Evolutionary conservation across 37 sponge, comb jelly and placozoan species (phyloP), one percentile per base, ranked within the genome.

Genomic region (Oscarella lobularis): DNA sequence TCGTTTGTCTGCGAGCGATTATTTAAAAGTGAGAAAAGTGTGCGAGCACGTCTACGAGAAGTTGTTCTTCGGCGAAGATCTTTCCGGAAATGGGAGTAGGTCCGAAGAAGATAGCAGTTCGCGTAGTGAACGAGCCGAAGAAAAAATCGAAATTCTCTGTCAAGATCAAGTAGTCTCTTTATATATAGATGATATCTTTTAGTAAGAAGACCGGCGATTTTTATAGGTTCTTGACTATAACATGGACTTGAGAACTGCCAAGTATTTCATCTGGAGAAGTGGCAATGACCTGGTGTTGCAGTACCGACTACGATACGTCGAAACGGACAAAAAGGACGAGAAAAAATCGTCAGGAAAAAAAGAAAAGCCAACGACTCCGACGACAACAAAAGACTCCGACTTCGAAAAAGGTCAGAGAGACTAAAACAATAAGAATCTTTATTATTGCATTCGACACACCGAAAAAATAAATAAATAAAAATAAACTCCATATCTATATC

Each of bases 241-340:
- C 14, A 68, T 93, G 76, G 98, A 96, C 72, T 70, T 96, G 73
- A 82, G 98, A 69, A 89, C 94, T 65, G 88, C 92, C 37, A 82
- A 83, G 34, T 77, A 90, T 76, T 75, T 73, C 31, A 78, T 87
- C 20, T 96, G 98, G 98, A 96, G 89, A 74, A 84, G 88, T 66
- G 83, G 91, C 20, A 79, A 88, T 0, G 96, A 96, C 37, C 75
- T 91, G 69, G 86, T 81, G 38, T 75, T 96, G 33, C 71, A 66
- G 36, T 96, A 96, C 73, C 77, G 84, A 37, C 78, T 87, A 35
- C 38, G 29, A 36, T 73, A n/a, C n/a, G n/a, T n/a, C n/a, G n/a
- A n/a, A n/a, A n/a, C n/a, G n/a, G n/a, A n/a, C n/a, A n/a, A n/a
- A n/a, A n/a, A n/a, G n/a, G n/a, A n/a, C n/a, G n/a, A n/a, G n/a